A percentile compares a stretch with the other conserved stretches of the same genome.
phyloP scores from a whole-genome alignment of 2,888 invertebrate genomes.

The Lepeophtheirus nordmannii region DNA sequence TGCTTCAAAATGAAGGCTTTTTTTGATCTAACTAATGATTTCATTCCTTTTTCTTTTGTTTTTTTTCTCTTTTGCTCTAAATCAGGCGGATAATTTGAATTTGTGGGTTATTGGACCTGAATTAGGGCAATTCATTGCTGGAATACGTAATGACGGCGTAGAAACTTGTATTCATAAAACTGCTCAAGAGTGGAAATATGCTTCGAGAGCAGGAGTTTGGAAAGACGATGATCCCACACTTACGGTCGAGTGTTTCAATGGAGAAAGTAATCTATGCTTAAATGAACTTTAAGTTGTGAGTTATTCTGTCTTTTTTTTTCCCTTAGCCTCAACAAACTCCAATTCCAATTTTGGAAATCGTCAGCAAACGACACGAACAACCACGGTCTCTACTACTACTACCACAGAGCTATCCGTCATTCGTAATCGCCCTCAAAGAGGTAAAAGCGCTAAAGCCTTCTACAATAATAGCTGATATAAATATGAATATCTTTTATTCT shows the following conservation, averaged over 20 bases:
- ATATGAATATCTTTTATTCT: neutral
- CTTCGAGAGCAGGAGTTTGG: constrained; percentile 21
- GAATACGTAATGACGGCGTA: constrained; percentile 11
- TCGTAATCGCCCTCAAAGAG: neutral
- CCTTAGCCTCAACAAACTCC: no score
- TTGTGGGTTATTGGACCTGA: constrained; percentile 25
- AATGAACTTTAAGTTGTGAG: neutral
- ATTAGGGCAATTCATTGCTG: constrained; percentile 23
- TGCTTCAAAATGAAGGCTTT: neutral
- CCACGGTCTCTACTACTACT: neutral
- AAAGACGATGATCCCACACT: constrained; percentile 19
- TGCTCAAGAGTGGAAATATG: constrained; percentile 16
- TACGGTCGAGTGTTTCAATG: constrained; percentile 6
- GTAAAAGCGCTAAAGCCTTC: neutral
- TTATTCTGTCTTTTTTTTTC: no score
- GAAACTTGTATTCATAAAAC: constrained; percentile 20
- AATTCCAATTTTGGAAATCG: no score
- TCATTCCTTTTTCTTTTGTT: neutral
- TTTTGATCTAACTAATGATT: neutral
- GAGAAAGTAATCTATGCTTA: neutral
- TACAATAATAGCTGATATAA: neutral
- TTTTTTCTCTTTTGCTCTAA: neutral
- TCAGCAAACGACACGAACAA: no score
- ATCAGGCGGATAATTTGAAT: constrained; percentile 18
- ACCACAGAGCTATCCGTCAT: neutral